A percentile compares a stretch with the other conserved stretches of the same genome.
These are phyloP conservation scores for Cebidichthys violaceus DNA, from an alignment of 2,113 vertebrate genomes.

Conservation along the genomic window DNA sequence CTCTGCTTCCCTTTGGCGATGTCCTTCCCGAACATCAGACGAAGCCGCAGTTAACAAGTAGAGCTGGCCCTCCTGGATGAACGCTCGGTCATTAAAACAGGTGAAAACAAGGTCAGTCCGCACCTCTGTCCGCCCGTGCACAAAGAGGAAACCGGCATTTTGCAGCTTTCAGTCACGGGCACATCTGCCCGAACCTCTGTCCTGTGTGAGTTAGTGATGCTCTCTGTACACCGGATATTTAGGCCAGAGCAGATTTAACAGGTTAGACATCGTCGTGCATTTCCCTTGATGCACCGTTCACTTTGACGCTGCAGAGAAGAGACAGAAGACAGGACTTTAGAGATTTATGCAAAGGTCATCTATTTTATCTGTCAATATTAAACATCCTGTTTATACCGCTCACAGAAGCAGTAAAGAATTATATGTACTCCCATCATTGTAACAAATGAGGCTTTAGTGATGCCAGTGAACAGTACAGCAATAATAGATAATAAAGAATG, in stretches of 20 bases:
- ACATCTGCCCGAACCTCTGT: background rate
- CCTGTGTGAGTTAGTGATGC: slow-evolving; percentile 53
- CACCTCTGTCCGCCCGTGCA: slow-evolving; percentile 47
- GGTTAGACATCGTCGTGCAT: slow-evolving; percentile 23
- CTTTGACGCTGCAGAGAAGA: background rate
- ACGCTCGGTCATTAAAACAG: slow-evolving; percentile 50
- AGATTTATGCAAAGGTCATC: background rate
- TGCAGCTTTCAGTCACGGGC: slow-evolving; percentile 36
- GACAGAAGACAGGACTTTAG: background rate
- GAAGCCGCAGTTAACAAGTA: slow-evolving; percentile 38
- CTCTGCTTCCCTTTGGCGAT: slow-evolving; percentile 30
- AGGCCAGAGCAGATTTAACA: slow-evolving; percentile 40
- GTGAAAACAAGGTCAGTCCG: slow-evolving; percentile 59
- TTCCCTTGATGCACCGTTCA: background rate
- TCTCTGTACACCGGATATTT: slow-evolving; percentile 16
- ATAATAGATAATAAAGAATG: too few relatives aligned
- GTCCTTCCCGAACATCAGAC: slow-evolving; percentile 37
- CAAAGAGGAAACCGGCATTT: slow-evolving; percentile 48
- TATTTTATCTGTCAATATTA: background rate
- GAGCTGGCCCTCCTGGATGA: slow-evolving; percentile 12
- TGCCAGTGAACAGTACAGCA: too few relatives aligned
- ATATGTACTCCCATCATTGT: too few relatives aligned
- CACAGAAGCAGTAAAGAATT: too few relatives aligned
- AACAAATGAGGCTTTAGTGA: too few relatives aligned
- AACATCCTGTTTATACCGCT: background rate